These are phyloP conservation scores for Stylophora pistillata DNA, from an alignment of 64 coral and sea anemone species.

Conservation along the genomic window DNA sequence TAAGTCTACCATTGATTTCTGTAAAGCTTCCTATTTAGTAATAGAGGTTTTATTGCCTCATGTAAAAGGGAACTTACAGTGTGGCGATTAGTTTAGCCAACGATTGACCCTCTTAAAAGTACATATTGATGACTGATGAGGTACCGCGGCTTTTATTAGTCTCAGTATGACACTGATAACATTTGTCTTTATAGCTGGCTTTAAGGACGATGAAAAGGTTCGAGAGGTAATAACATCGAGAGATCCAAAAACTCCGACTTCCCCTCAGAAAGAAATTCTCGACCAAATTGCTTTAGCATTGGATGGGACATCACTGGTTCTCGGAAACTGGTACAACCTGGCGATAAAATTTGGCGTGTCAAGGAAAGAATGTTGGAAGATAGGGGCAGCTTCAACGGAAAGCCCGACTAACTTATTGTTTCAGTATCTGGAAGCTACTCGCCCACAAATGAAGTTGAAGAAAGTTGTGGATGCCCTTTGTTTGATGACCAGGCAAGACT, in stretches of 20 bases:
- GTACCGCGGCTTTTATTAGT: too few relatives aligned
- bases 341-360: not conserved
- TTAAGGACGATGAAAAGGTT: not conserved
- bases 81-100: too few relatives aligned
- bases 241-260: not conserved
- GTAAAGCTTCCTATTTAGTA: too few relatives aligned
- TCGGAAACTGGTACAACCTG: not conserved
- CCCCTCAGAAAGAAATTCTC: not conserved
- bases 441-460: not conserved
- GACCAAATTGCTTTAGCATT: not conserved
- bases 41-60: too few relatives aligned
- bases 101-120: too few relatives aligned
- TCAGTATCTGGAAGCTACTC: not conserved
- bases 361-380: not conserved
- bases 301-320: not conserved
- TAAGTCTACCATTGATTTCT: too few relatives aligned
- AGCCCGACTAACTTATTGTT: slow-evolving; percentile 4
- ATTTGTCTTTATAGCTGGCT: not conserved
- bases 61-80: too few relatives aligned
- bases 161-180: too few relatives aligned
- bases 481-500: not conserved
- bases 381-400: not conserved
- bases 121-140: too few relatives aligned
- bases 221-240: not conserved
- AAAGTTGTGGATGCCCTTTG: not conserved